Conservation (phyloP, 2,888 invertebrate genomes). For the Chironomus riparius region DNA sequence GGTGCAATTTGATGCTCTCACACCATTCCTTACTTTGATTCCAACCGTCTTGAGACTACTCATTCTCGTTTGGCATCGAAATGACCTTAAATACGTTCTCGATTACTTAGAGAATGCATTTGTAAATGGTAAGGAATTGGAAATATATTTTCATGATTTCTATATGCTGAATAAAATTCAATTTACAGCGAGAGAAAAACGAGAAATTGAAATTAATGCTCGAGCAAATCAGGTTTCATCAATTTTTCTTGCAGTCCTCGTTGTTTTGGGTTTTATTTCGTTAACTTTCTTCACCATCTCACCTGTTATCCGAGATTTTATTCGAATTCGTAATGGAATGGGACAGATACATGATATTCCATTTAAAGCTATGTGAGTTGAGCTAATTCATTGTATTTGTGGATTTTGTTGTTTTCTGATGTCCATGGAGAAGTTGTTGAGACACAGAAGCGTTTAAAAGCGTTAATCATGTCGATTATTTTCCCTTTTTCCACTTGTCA, state of each 20-base stretch:
- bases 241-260: neutral
- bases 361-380: slow-evolving; percentile 2
- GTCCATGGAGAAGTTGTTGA: no score
- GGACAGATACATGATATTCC: neutral
- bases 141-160: neutral
- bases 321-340: neutral
- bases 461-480: no score
- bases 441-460: no score
- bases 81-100: neutral
- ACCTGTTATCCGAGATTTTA: neutral
- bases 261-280: neutral
- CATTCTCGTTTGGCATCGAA: neutral
- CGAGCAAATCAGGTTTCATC: neutral
- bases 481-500: no score
- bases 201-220: neutral
- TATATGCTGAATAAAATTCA: neutral
- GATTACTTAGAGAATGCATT: neutral
- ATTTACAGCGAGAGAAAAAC: neutral
- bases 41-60: neutral
- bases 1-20: neutral
- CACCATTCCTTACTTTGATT: neutral
- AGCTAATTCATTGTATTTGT: neutral
- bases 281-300: neutral
- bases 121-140: neutral
- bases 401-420: no score